Evolutionary conservation across 2,797 vertebrate genomes (phyloP).

Genomic region (Orientallactaga sibirica): DNA sequence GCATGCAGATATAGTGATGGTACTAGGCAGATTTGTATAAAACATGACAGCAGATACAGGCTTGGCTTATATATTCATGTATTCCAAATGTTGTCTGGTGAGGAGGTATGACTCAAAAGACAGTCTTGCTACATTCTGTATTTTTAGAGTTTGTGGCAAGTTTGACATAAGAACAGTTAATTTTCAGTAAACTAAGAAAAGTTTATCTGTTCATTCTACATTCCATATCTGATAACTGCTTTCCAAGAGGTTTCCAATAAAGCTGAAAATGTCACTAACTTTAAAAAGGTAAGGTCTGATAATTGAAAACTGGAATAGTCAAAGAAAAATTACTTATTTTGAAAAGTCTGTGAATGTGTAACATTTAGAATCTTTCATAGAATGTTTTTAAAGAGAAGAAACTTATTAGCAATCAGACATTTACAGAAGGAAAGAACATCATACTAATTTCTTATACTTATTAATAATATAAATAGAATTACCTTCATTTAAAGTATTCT

Average conservation of each 20-base stretch:
- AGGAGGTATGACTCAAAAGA: neutral
- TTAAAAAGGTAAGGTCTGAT: neutral
- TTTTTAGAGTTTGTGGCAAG: constrained; percentile 57
- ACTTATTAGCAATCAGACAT: constrained; percentile 49
- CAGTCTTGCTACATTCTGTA: constrained; percentile 63
- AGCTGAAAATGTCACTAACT: constrained; percentile 48
- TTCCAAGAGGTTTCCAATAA: constrained; percentile 25
- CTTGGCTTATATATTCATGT: constrained; percentile 37
- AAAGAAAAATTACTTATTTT: constrained; percentile 52
- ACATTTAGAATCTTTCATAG: constrained; percentile 54
- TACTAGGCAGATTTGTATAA: neutral
- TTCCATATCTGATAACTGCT: constrained; percentile 45
- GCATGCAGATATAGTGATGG: neutral
- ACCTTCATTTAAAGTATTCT: constrained; percentile 61
- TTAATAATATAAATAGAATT: constrained; percentile 60
- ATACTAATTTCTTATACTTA: constrained; percentile 35
- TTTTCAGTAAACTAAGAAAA: constrained; percentile 68
- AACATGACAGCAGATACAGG: neutral
- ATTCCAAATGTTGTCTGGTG: neutral
- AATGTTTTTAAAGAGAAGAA: constrained; percentile 53
- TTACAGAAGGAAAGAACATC: constrained; percentile 49
- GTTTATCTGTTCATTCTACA: constrained; percentile 66
- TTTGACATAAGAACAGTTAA: constrained; percentile 53
- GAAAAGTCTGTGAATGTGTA: constrained; percentile 58
- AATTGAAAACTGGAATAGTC: constrained; percentile 35